Evolutionary conservation across 2,888 invertebrate genomes (phyloP).

Genomic region (Sesia bembeciformis): DNA sequence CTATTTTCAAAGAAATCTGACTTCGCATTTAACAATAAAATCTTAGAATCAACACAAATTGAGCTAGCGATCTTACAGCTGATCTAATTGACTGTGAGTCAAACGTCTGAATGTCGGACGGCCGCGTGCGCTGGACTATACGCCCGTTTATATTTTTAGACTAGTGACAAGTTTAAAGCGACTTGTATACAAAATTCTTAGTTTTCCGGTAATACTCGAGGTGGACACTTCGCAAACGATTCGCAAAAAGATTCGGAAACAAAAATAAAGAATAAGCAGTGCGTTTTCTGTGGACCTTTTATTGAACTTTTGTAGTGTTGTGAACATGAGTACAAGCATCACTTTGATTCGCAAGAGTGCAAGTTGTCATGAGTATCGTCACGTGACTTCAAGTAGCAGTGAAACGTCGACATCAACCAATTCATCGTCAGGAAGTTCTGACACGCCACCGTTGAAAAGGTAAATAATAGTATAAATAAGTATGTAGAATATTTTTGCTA

Average conservation of each 20-base stretch:
- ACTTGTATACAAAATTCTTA: not conserved
- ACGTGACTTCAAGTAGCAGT: slow-evolving; percentile 41
- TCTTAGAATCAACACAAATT: too few relatives aligned
- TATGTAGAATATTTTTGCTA: too few relatives aligned
- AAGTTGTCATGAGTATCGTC: slow-evolving; percentile 39
- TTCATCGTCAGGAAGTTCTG: slow-evolving; percentile 39
- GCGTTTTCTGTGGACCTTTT: too few relatives aligned
- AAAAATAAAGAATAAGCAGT: too few relatives aligned
- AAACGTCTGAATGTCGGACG: too few relatives aligned
- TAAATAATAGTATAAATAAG: slow-evolving; percentile 17
- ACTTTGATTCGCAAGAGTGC: slow-evolving; percentile 33
- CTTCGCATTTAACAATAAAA: too few relatives aligned
- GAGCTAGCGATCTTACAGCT: too few relatives aligned
- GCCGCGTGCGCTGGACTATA: too few relatives aligned
- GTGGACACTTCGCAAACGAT: not conserved
- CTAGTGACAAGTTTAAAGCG: not conserved
- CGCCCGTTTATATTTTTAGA: not conserved
- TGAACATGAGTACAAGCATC: not conserved
- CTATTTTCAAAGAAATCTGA: too few relatives aligned
- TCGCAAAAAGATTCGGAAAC: too few relatives aligned
- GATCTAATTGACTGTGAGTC: too few relatives aligned
- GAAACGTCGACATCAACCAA: slow-evolving; percentile 46
- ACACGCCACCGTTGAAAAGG: slow-evolving; percentile 52
- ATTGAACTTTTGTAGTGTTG: too few relatives aligned
- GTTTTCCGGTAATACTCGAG: not conserved